Evolutionary conservation across 35 echinoderm and acorn worm species (phyloP), one percentile per base, ranked within the genome.

Genomic region (Ptychodera flava): DNA sequence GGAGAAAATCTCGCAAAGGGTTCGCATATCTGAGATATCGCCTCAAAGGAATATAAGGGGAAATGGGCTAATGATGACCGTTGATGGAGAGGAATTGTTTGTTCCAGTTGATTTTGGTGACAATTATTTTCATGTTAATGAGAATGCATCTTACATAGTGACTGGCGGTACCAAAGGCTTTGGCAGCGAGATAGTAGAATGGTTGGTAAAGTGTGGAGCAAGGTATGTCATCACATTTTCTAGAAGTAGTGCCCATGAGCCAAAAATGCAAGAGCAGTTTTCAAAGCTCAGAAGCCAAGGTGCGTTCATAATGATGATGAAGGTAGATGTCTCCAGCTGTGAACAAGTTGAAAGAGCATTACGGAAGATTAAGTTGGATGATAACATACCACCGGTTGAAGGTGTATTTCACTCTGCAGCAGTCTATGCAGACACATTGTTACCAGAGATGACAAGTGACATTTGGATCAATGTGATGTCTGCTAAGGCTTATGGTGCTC

Each of bases 351-450:
- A 97, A 85, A 97, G 94, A 79, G 92, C n/a, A n/a, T n/a, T n/a
- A n/a, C n/a, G n/a, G n/a, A n/a, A n/a, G n/a, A n/a, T n/a, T n/a
- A n/a, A n/a, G 92, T 78, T 84, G 34, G 95, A 97, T 36, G 94
- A 97, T 34, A 92, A 93, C 78, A 90, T 93, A 30, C 86, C 92
- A 15, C 92, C 95, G 30, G 87, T 97, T 10, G 95, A 97, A 85
- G 95, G 95, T 30, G 92, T 97, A 29, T 97, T 97, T 83, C 95
- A 97, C 84, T 97, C 92, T 64, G 95, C 95, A n/a, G 87, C 89
- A 29, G 84, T 89, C 0, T 97, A 97, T 37, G 80, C 93, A 31
- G 95, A 97, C 83, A 79, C 37, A 27, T 88, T 87, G 77, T 33
- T 97, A 77, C 36, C 89, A 22, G 83, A 97, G 30, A 85, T 94